These are phyloP conservation scores for Nezara viridula DNA, from an alignment of 2,888 invertebrate species.

Conservation along the genomic window DNA sequence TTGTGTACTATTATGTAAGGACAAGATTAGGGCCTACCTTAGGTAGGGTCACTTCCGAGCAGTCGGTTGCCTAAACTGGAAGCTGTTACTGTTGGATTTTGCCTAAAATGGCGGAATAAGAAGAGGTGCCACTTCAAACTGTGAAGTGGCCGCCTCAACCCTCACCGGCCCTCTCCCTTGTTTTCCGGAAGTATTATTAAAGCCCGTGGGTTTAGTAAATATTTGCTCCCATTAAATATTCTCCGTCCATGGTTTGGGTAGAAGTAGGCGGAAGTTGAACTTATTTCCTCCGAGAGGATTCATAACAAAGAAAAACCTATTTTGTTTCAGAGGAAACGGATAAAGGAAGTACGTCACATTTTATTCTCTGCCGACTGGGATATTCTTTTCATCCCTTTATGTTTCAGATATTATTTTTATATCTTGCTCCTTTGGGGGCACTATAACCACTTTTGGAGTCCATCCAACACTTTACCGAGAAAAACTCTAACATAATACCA, in stretches of 20 bases:
- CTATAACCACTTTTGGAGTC: no score
- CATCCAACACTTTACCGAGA: no score
- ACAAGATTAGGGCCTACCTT: no score
- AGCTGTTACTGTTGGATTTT: not conserved
- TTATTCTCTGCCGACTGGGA: not conserved
- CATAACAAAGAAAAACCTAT: not conserved
- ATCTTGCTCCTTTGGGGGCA: no score
- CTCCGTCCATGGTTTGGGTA: not conserved
- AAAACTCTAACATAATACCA: no score
- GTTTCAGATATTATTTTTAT: no score
- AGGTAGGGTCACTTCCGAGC: no score
- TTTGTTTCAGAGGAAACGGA: not conserved
- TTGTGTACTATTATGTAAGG: no score
- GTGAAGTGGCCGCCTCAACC: not conserved
- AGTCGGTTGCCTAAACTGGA: no score
- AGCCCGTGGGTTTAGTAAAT: not conserved
- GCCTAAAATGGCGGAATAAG: not conserved
- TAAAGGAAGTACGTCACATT: not conserved
- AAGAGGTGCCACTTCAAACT: not conserved
- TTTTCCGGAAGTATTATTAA: slow-evolving; percentile 1
- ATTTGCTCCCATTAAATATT: slow-evolving; percentile 40
- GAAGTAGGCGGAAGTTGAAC: not conserved
- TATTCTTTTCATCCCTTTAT: not conserved
- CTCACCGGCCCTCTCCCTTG: not conserved
- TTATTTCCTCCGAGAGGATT: not conserved